Conservation (phyloP, 2,888 invertebrate genomes). For the Gari tellinella region DNA sequence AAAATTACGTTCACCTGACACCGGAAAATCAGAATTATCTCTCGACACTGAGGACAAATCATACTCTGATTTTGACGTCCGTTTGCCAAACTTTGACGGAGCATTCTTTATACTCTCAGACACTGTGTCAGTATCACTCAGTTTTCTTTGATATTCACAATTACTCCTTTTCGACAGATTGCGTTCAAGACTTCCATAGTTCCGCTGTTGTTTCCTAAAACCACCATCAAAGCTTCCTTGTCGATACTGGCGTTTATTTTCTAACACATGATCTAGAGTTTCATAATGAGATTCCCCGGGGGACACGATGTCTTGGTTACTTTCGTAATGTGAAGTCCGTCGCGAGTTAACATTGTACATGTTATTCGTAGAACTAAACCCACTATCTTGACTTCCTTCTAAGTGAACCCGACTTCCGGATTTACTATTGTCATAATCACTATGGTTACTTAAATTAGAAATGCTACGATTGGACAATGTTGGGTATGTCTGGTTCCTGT, state of each 20-base stretch:
- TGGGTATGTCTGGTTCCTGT: conserved; percentile 84
- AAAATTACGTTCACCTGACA: conserved; percentile 36
- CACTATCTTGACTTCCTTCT: conserved; percentile 71
- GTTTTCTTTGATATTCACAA: conserved; percentile 56
- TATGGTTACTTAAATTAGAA: conserved; percentile 69
- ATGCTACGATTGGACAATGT: conserved; percentile 65
- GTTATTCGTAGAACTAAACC: conserved; percentile 79
- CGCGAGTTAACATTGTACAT: conserved; percentile 84
- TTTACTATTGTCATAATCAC: conserved; percentile 78
- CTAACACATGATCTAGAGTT: conserved; percentile 59
- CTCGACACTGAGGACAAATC: conserved; percentile 60
- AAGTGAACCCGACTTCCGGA: conserved; percentile 46
- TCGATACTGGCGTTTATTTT: conserved; percentile 62
- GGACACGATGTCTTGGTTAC: conserved; percentile 78
- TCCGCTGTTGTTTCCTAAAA: conserved; percentile 61
- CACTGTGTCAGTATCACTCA: conserved; percentile 61
- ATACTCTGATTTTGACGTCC: conserved; percentile 74
- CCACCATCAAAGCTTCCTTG: conserved; percentile 81
- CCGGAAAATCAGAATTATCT: conserved; percentile 20
- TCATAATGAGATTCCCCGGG: conserved; percentile 64
- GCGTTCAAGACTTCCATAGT: conserved; percentile 74
- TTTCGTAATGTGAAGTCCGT: conserved; percentile 82
- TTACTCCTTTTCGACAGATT: conserved; percentile 61
- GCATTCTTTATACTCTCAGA: conserved; percentile 53
- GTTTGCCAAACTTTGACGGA: conserved; percentile 73